Base-by-base conservation (phyloP, 2,113 vertebrate species). In the Solenodon paradoxus region DNA sequence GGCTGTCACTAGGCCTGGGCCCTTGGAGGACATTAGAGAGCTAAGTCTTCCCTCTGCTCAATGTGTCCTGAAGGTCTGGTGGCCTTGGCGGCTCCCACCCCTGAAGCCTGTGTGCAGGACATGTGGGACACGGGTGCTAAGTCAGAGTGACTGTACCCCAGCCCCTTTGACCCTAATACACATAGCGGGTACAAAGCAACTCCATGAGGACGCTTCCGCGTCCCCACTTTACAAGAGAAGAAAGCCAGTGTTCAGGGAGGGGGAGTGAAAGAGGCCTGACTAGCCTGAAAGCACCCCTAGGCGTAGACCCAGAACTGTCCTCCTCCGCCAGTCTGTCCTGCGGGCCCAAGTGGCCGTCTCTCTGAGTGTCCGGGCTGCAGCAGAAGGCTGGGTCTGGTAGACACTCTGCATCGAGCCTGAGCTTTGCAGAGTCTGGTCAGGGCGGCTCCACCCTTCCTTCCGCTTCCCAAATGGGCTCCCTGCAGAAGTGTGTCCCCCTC, bases 281-380 rank as follows among this genome's bases (percentile, higher is more conserved):
- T 32, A 69, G 11, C 35, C 22, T 26, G 83, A 40, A 72, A 94
- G 35, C 24, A 30, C 28, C 38, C 63, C 57, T 8, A 11, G 38
- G 42, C 26, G 0, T 3, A 5, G 61, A 26, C 32, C 80, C 59
- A 55, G 81, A 45, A 7, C 35, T 30, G 12, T 53, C 49, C 75
- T 42, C 0, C 30, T 26, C 10, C 1, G 7, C 1, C 19, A 5
- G 26, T 7, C 0, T 3, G 55, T 35, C 57, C 32, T 68, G 53
- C 26, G 63, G 3, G 19, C 59, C 38, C 59, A 47, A 51, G 45
- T n/a, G 19, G 1, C 61, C 40, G 9, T 69, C 64, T 51, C 1
- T 24, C 61, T 61, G 74, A 38, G 49, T 28, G 32, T 35, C 38
- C 40, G n/a, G 75, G 26, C 20, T 47, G 40, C 55, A 13, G 28